A percentile compares a stretch with the other conserved stretches of the same genome.
phyloP scores from a whole-genome alignment of 2,888 invertebrate genomes.

The Phalera bucephala region DNA sequence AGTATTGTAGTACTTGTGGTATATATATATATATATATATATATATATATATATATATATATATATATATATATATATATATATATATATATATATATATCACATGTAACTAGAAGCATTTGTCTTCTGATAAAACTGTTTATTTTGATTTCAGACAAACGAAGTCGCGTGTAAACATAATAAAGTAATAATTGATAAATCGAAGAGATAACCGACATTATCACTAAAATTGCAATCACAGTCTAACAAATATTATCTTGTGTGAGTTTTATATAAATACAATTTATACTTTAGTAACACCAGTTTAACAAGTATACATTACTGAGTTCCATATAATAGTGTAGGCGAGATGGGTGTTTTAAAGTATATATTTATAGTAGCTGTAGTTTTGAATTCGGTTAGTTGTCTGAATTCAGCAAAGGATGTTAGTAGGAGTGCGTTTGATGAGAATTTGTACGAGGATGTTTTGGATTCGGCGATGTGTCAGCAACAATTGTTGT shows the following conservation, averaged over 20 bases:
- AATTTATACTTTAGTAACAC: neutral
- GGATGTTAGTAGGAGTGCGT: constrained; percentile 29
- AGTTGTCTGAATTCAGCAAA: neutral
- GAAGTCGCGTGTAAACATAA: too few species aligned
- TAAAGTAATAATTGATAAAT: constrained; percentile 16
- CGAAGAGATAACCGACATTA: constrained; percentile 18
- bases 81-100: too few species aligned
- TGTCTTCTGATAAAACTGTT: too few species aligned
- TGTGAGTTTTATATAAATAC: neutral
- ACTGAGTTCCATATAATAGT: neutral
- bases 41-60: too few species aligned
- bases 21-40: too few species aligned
- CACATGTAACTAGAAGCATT: too few species aligned
- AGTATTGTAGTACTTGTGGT: too few species aligned
- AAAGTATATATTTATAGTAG: constrained; percentile 11
- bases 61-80: too few species aligned
- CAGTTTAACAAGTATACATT: neutral
- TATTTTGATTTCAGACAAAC: too few species aligned
- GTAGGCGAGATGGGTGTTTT: constrained; percentile 17
- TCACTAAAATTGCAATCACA: constrained; percentile 13
- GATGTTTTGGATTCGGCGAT: constrained; percentile 41
- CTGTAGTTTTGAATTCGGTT: constrained; percentile 15
- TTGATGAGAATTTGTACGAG: constrained; percentile 45
- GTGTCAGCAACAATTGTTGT: constrained; percentile 40
- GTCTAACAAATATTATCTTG: constrained; percentile 12